Evolutionary conservation across 2,113 vertebrate genomes (phyloP).

Genomic region (Sebastes schlegelii): DNA sequence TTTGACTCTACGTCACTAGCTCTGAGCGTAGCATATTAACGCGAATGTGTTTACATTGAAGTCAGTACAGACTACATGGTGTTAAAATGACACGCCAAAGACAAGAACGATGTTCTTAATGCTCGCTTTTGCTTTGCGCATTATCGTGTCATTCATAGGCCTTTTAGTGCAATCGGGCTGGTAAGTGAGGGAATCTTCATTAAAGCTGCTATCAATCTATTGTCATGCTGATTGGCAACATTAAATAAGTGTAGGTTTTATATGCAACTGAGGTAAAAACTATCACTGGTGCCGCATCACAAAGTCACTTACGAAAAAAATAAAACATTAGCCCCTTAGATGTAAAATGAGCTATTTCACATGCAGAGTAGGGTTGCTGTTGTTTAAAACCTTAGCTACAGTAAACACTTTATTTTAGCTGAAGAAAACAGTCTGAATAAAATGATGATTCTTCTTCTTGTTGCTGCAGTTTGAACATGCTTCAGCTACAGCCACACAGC

Average conservation of each 20-base stretch:
- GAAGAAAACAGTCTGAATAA: slow-evolving; percentile 17
- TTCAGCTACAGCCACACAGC: not conserved
- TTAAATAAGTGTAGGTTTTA: not conserved
- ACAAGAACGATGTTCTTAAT: no score
- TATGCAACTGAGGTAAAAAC: not conserved
- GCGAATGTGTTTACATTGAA: no score
- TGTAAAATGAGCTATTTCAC: slow-evolving; percentile 2
- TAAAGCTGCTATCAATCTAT: not conserved
- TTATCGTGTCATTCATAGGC: no score
- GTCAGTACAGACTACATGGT: no score
- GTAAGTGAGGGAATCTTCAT: not conserved
- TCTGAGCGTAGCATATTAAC: no score
- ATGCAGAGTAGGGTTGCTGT: not conserved
- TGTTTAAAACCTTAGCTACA: not conserved
- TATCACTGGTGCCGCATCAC: not conserved
- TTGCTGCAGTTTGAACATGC: not conserved
- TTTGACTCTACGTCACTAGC: no score
- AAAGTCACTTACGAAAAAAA: not conserved
- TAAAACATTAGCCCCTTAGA: not conserved
- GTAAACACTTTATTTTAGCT: not conserved
- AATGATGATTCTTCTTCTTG: not conserved
- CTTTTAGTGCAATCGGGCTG: no score
- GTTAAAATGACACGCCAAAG: no score
- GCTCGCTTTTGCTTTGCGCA: no score
- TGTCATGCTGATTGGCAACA: not conserved